These are phyloP conservation scores for Suncus etruscus DNA, from an alignment of 2,113 vertebrate species.

Conservation along the genomic window DNA sequence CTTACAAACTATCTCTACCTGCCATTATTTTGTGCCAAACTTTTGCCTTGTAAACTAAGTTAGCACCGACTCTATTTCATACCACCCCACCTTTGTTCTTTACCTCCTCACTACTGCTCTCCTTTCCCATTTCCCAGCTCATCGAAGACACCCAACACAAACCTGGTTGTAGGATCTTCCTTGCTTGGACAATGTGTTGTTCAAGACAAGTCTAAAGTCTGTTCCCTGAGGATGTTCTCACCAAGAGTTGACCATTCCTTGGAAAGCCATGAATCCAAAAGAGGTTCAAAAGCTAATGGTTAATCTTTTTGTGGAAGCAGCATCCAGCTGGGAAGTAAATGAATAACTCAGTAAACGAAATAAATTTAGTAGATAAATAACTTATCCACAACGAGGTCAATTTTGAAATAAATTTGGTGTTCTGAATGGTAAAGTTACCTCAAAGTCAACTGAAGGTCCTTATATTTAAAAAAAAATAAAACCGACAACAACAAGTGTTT, in stretches of 20 bases:
- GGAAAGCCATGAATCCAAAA: neutral
- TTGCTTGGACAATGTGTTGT: neutral
- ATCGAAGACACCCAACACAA: neutral
- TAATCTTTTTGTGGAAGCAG: neutral
- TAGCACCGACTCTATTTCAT: too few relatives aligned
- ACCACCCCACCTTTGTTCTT: neutral
- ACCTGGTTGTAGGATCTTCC: conserved; percentile 33
- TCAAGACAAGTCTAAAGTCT: neutral
- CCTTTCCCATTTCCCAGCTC: neutral
- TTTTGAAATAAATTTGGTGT: neutral
- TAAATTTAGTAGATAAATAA: conserved; percentile 46
- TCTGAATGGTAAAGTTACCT: neutral
- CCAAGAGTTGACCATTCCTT: neutral
- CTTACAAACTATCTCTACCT: too few relatives aligned
- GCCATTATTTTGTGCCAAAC: neutral
- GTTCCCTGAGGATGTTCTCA: neutral
- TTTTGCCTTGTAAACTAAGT: neutral
- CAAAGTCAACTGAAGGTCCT: neutral
- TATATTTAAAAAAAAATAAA: neutral
- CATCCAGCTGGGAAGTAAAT: conserved; percentile 8
- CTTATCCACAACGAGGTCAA: neutral
- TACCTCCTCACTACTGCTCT: neutral
- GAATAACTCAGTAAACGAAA: conserved; percentile 4
- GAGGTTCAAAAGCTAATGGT: neutral
- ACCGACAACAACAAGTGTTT: neutral